Conservation (phyloP, 2,797 vertebrate species). For the Poeciliopsis presidionis region DNA sequence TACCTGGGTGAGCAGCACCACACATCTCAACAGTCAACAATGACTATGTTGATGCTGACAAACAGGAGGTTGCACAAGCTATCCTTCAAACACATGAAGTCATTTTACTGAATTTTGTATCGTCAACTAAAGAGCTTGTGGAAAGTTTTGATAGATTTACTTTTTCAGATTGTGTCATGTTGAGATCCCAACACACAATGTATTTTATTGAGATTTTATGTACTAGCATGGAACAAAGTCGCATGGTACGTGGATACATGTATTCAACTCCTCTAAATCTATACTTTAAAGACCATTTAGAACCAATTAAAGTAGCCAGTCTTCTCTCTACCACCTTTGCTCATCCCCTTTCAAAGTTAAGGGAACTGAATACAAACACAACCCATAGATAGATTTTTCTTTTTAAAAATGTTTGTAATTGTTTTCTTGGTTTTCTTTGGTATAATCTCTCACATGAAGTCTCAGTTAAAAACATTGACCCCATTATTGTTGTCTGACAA, state of each 20-base stretch:
- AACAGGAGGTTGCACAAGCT: constrained; percentile 45
- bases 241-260: not conserved
- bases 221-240: not conserved
- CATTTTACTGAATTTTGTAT: constrained; percentile 7
- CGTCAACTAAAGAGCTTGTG: constrained; percentile 4
- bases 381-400: too few relatives aligned
- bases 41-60: constrained; percentile 62
- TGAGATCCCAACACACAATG: not conserved
- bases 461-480: not conserved
- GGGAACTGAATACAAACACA: too few relatives aligned
- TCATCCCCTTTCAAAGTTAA: not conserved
- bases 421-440: too few relatives aligned
- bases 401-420: too few relatives aligned
- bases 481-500: not conserved
- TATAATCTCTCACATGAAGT: not conserved
- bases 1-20: constrained; percentile 31
- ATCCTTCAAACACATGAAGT: constrained; percentile 22
- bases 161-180: not conserved
- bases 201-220: not conserved
- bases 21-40: constrained; percentile 59
- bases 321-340: not conserved
- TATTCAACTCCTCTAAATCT: not conserved
- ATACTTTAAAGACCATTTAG: not conserved
- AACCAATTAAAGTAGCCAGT: not conserved
- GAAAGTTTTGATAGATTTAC: not conserved